A percentile compares a stretch with the other conserved stretches of the same genome.
Evolutionary conservation across 2,113 vertebrate species (phyloP).

Genomic region (Nycticorax nycticorax): DNA sequence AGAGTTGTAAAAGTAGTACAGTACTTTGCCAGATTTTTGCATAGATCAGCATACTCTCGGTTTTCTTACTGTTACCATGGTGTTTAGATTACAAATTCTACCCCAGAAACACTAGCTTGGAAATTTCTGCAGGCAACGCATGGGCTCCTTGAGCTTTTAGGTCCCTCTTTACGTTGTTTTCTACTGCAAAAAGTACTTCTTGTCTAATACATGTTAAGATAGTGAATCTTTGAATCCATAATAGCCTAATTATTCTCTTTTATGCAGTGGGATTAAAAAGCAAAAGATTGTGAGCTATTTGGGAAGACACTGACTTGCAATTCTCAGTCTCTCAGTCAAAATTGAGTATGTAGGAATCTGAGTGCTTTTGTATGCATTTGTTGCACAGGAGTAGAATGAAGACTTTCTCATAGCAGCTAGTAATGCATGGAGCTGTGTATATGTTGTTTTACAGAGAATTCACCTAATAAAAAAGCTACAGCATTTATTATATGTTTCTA

Average conservation of each 20-base stretch:
- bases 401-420: background rate
- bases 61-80: background rate
- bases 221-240: background rate
- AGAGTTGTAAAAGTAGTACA: background rate
- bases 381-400: background rate
- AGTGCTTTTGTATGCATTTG: background rate
- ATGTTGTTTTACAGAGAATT: background rate
- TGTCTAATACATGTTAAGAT: background rate
- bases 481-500: background rate
- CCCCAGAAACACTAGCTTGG: background rate
- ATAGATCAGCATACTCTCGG: background rate
- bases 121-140: background rate
- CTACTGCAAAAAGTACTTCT: background rate
- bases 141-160: background rate
- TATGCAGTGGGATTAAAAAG: background rate
- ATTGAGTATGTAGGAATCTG: background rate
- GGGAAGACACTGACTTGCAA: background rate
- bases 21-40: background rate
- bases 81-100: background rate
- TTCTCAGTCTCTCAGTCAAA: background rate
- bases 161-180: background rate
- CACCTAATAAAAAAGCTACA: background rate
- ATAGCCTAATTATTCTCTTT: background rate
- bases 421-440: background rate
- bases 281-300: background rate